These are phyloP conservation scores for Pseudoatta argentina DNA, from an alignment of 1,140 invertebrate genomes.

Conservation along the genomic window DNA sequence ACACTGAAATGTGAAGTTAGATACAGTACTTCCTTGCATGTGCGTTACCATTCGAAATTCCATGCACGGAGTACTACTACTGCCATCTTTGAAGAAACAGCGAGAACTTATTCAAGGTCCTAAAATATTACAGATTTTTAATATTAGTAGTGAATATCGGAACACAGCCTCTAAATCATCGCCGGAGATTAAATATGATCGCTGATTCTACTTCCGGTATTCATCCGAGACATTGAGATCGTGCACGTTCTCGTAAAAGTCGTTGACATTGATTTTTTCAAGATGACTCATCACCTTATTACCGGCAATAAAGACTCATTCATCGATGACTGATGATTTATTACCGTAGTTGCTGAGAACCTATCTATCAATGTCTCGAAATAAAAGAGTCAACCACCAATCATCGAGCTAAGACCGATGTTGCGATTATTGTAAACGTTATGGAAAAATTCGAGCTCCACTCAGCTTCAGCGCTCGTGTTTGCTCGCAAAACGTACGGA, in stretches of 20 bases:
- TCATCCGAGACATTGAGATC: background rate
- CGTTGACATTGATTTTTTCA: slow-evolving; percentile 18
- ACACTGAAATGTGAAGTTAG: too few relatives aligned
- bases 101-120: too few relatives aligned
- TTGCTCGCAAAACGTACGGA: background rate
- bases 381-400: slow-evolving; percentile 26
- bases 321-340: slow-evolving; percentile 61
- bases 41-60: too few relatives aligned
- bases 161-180: background rate
- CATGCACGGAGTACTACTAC: too few relatives aligned
- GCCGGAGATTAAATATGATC: background rate
- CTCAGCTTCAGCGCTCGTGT: background rate
- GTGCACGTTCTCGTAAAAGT: background rate
- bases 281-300: slow-evolving; percentile 44
- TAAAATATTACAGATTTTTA: too few relatives aligned
- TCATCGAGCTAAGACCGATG: slow-evolving; percentile 10
- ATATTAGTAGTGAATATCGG: too few relatives aligned
- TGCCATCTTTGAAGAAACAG: too few relatives aligned
- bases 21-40: too few relatives aligned
- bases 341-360: slow-evolving; percentile 12
- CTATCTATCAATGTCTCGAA: slow-evolving; percentile 55
- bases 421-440: slow-evolving; percentile 12
- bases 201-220: background rate
- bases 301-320: slow-evolving; percentile 24
- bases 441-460: background rate